These are phyloP conservation scores for Chaetura pelagica DNA, from an alignment of 2,113 vertebrate genomes.

Conservation along the genomic window DNA sequence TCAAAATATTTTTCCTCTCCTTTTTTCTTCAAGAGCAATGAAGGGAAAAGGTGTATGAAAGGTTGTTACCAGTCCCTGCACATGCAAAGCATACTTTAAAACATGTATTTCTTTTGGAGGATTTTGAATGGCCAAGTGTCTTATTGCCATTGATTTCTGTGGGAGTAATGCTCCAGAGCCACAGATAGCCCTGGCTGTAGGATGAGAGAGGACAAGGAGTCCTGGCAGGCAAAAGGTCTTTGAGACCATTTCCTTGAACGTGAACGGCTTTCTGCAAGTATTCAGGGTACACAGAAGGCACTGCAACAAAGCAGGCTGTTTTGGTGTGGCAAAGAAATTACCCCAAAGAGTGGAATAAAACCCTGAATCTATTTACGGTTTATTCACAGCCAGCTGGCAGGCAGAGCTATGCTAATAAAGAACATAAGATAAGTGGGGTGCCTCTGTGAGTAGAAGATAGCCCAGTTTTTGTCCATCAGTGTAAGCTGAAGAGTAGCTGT, in stretches of 20 bases:
- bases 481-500: background rate
- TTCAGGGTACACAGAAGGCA: accelerated
- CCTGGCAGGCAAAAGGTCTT: background rate
- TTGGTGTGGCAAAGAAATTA: background rate
- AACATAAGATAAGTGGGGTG: background rate
- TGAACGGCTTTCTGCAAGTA: background rate
- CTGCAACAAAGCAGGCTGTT: background rate
- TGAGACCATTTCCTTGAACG: background rate
- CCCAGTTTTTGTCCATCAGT: background rate
- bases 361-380: background rate
- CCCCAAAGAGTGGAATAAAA: background rate
- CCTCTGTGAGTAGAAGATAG: background rate
- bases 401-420: background rate
- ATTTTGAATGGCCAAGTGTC: background rate
- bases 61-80: background rate
- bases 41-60: background rate
- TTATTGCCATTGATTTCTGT: background rate
- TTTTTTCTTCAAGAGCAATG: background rate
- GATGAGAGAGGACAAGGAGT: background rate
- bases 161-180: background rate
- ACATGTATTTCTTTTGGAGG: background rate
- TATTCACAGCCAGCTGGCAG: background rate
- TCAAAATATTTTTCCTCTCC: background rate
- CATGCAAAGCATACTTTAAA: background rate
- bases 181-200: background rate